These are phyloP conservation scores for Xanthostigma xanthostigma DNA, from an alignment of 2,888 invertebrate species.

Conservation along the genomic window DNA sequence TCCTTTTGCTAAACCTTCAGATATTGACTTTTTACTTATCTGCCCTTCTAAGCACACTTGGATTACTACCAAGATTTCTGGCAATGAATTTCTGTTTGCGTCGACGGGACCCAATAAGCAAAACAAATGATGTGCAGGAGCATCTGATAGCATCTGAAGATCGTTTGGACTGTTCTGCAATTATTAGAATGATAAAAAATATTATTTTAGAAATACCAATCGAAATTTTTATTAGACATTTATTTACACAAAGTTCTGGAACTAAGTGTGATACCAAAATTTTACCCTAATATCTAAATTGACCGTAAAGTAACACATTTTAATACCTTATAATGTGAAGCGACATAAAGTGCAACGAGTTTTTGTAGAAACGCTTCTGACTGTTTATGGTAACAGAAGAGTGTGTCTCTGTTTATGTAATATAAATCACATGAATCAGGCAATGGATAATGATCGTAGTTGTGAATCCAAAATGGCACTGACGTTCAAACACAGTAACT, in stretches of 20 bases:
- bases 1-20: constrained; percentile 68
- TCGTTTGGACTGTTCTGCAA: constrained; percentile 91
- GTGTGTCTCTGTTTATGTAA: constrained; percentile 77
- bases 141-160: constrained; percentile 94
- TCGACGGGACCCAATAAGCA: constrained; percentile 81
- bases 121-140: constrained; percentile 95
- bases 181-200: constrained; percentile 3
- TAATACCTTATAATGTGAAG: constrained; percentile 89
- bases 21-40: constrained; percentile 54
- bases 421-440: constrained; percentile 81
- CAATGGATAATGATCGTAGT: constrained; percentile 61
- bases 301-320: neutral
- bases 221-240: too few relatives aligned
- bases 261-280: too few relatives aligned
- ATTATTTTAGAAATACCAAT: too few relatives aligned
- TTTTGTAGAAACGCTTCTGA: constrained; percentile 85
- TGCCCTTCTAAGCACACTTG: constrained; percentile 70
- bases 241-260: too few relatives aligned
- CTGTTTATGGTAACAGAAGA: constrained; percentile 93
- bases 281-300: too few relatives aligned
- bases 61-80: constrained; percentile 86
- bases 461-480: constrained; percentile 53
- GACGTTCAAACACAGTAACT: constrained; percentile 82
- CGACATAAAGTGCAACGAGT: constrained; percentile 84
- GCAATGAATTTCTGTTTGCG: constrained; percentile 52